Percentiles rank a stretch among this genome's conserved stretches.
Evolutionary conservation across 35 echinoderm and acorn worm species (phyloP).

Genomic region (Stichopus chloronotus): DNA sequence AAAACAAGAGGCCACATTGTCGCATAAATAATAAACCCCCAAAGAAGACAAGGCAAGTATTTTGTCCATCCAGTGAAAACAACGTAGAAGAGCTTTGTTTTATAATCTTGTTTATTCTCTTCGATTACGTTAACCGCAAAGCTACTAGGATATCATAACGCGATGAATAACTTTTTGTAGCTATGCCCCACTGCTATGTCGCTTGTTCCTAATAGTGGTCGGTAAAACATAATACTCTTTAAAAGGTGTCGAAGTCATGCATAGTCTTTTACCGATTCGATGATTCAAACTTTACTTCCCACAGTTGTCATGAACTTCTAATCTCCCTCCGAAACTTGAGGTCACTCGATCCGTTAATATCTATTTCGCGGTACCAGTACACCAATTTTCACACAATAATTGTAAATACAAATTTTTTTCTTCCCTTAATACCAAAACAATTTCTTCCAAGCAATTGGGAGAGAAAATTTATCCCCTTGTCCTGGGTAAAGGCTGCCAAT

Average conservation of each 20-base stretch:
- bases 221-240: neutral
- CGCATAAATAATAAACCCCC: too few relatives aligned
- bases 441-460: slow-evolving; percentile 36
- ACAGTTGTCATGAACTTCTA: slow-evolving; percentile 26
- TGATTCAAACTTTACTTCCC: neutral
- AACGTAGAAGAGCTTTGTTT: too few relatives aligned
- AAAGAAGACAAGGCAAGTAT: too few relatives aligned
- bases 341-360: slow-evolving; percentile 1
- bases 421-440: slow-evolving; percentile 48
- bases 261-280: slow-evolving; percentile 38
- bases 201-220: neutral
- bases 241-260: slow-evolving; percentile 6
- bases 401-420: slow-evolving; percentile 43
- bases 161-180: neutral
- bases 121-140: too few relatives aligned
- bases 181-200: neutral
- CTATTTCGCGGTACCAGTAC: slow-evolving; percentile 1
- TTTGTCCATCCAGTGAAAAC: too few relatives aligned
- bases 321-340: slow-evolving; percentile 40
- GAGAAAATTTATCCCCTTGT: slow-evolving; percentile 48
- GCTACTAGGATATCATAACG: neutral
- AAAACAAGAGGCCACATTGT: too few relatives aligned
- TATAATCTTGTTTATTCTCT: too few relatives aligned
- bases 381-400: slow-evolving; percentile 34
- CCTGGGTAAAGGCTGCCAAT: slow-evolving; percentile 46